Evolutionary conservation across 2,888 invertebrate species (phyloP).

Genomic region (Hyalella azteca): DNA sequence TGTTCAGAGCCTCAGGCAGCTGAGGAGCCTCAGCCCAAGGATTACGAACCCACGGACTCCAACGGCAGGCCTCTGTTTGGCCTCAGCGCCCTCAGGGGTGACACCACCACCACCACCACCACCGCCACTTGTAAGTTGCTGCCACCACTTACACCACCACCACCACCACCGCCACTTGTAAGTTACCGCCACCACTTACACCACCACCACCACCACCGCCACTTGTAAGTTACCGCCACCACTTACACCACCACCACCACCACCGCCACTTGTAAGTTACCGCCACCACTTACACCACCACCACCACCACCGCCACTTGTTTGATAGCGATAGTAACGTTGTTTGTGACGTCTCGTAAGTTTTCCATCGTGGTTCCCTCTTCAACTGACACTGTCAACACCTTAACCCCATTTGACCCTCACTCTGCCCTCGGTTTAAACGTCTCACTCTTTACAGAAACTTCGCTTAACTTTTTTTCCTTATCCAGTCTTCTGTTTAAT

Average conservation of each 20-base stretch:
- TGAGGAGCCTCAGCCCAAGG: constrained; percentile 64
- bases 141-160: no score
- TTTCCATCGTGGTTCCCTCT: no score
- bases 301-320: not conserved
- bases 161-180: constrained; percentile 1
- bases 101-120: not conserved
- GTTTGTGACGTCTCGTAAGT: no score
- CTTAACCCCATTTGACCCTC: no score
- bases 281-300: not conserved
- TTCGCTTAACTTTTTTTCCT: no score
- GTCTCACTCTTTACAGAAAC: no score
- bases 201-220: not conserved
- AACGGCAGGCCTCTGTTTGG: constrained; percentile 81
- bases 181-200: constrained; percentile 3
- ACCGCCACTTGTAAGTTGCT: constrained; percentile 43
- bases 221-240: not conserved
- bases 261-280: constrained; percentile 4
- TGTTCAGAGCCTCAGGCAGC: not conserved
- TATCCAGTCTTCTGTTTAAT: no score
- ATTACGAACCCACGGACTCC: constrained; percentile 81
- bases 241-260: not conserved
- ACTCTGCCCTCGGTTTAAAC: no score
- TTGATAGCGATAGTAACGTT: not conserved
- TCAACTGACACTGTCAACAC: no score
- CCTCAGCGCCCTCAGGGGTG: constrained; percentile 70